Percentiles rank a stretch among this genome's conserved stretches.
phyloP scores from a whole-genome alignment of 2,888 invertebrate genomes.

The Vanessa cardui region DNA sequence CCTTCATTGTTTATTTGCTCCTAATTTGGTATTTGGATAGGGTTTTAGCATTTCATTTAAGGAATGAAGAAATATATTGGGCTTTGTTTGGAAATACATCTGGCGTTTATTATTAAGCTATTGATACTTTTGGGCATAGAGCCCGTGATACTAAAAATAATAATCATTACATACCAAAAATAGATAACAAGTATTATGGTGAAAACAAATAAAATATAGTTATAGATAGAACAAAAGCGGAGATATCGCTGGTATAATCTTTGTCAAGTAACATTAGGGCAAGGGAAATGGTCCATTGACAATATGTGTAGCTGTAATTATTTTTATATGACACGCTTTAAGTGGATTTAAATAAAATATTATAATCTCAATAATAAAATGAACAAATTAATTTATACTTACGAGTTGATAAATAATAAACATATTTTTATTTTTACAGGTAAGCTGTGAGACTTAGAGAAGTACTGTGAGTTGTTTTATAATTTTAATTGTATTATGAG shows the following conservation, averaged over 20 bases:
- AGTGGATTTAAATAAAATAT: too few species aligned
- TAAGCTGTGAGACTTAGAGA: not conserved
- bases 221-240: too few species aligned
- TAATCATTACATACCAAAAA: not conserved
- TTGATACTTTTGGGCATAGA: not conserved
- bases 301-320: too few species aligned
- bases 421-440: not conserved
- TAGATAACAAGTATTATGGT: not conserved
- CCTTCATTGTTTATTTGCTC: slow-evolving; percentile 42
- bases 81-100: slow-evolving; percentile 6
- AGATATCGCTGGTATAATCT: too few species aligned
- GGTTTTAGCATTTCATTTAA: slow-evolving; percentile 24
- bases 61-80: slow-evolving; percentile 16
- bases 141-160: too few species aligned
- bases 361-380: too few species aligned
- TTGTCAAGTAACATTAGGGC: too few species aligned
- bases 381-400: too few species aligned
- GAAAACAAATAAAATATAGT: too few species aligned
- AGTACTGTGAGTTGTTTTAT: not conserved
- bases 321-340: too few species aligned
- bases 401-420: too few species aligned
- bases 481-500: not conserved
- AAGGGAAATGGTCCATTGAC: too few species aligned
- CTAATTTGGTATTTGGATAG: slow-evolving; percentile 31
- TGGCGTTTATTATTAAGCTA: not conserved